These are phyloP conservation scores for Dryadula phaetusa DNA, from an alignment of 2,888 invertebrate genomes.

Conservation along the genomic window DNA sequence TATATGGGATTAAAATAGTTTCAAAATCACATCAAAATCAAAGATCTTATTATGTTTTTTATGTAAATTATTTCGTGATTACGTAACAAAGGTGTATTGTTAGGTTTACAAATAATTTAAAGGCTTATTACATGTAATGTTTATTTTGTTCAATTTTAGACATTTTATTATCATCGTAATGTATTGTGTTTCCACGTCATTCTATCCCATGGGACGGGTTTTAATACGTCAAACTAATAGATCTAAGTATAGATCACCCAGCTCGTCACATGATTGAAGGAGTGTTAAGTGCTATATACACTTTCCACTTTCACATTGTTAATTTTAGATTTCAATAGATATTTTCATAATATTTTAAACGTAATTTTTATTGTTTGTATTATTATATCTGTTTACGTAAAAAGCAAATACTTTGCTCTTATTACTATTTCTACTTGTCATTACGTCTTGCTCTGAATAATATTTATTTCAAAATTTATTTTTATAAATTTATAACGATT, in stretches of 20 bases:
- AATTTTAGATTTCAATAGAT: neutral
- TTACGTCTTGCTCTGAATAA: too few relatives aligned
- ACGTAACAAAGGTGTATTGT: neutral
- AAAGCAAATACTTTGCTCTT: too few relatives aligned
- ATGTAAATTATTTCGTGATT: neutral
- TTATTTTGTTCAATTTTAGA: neutral
- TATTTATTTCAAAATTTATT: too few relatives aligned
- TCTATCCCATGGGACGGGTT: neutral
- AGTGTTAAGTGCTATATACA: constrained; percentile 54
- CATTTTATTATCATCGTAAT: neutral
- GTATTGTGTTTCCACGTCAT: constrained; percentile 16
- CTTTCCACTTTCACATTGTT: constrained; percentile 27
- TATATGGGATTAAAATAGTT: too few relatives aligned
- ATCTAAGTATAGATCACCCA: constrained; percentile 57
- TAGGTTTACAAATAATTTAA: neutral
- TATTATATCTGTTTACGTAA: too few relatives aligned
- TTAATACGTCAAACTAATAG: constrained; percentile 45
- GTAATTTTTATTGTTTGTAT: too few relatives aligned
- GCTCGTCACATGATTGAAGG: constrained; percentile 68
- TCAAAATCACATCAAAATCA: too few relatives aligned
- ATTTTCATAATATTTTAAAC: neutral
- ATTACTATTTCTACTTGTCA: too few relatives aligned
- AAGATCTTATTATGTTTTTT: too few relatives aligned
- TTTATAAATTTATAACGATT: too few relatives aligned
- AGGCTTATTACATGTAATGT: neutral